Evolutionary conservation across 1,140 invertebrate genomes (phyloP), one percentile per base, ranked within the genome.

Genomic region (Protaetia brevitarsis): DNA sequence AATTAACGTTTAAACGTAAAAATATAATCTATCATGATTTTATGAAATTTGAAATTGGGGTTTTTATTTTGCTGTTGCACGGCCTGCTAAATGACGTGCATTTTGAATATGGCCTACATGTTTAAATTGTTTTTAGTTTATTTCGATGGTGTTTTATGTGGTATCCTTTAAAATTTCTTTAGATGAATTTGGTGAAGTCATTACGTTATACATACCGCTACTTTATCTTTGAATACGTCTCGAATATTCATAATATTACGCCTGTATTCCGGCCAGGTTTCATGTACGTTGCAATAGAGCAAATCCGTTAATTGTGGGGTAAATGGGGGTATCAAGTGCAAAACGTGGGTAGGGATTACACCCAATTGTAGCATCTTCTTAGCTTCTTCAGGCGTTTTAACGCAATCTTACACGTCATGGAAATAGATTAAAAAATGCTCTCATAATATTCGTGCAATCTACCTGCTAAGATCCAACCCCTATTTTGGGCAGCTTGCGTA

Each of bases 331-430:
- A 79, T 73, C 11, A 84, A 72, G 58, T 83, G 78, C 29, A 84
- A 71, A 3, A 81, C 80, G 36, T 83, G 82, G 3, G 82, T 81
- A 2, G 83, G 82, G 61, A 82, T 69, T 34, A 84, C 77, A 5
- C 82, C 82, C 27, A 67, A 36, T 37, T 74, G 73, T 61, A 82
- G 75, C 11, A 84, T 66, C 23, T 71, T 68, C 67, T 76, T 75
- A 5, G 82, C 82, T 71, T 83, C 82, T 11, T 63, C 63, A 63
- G 74, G 77, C 8, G 69, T 81, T 70, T 77, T 79, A 3, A 83
- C 79, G 66, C 82, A 78, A 68, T 79, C 78, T 71, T 71, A 72
- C n/a, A n/a, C n/a, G n/a, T n/a, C n/a, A n/a, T n/a, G n/a, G n/a
- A n/a, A n/a, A n/a, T n/a, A n/a, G n/a, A n/a, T n/a, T n/a, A n/a